Conservation (phyloP, 2,888 invertebrate species). For the Muscina levida region DNA sequence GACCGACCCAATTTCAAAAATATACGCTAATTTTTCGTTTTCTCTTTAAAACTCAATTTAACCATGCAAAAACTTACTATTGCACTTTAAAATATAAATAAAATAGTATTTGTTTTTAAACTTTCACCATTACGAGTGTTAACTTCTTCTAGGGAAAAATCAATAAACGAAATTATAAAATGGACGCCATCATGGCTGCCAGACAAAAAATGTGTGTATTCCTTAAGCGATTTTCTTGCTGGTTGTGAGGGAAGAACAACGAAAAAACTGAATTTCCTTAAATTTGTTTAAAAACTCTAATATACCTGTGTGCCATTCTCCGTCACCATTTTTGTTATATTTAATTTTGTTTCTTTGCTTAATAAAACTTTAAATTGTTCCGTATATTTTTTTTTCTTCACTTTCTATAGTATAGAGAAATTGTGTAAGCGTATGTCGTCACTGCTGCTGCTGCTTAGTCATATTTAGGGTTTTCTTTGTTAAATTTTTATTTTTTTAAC, state of each 20-base stretch:
- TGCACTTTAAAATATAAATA: no score
- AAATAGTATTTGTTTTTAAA: no score
- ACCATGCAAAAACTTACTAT: no score
- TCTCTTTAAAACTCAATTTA: no score
- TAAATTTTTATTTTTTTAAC: conserved; percentile 47
- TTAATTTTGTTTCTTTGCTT: conserved; percentile 46
- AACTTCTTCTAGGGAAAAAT: conserved; percentile 74
- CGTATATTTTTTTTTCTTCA: conserved; percentile 46
- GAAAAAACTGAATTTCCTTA: no score
- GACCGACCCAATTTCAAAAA: no score
- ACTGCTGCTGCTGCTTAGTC: conserved; percentile 73
- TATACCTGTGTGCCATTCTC: conserved; percentile 80
- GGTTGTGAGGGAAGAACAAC: no score
- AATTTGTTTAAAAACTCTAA: neutral
- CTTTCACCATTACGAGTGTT: no score
- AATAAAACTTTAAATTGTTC: conserved; percentile 48
- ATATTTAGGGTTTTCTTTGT: conserved; percentile 69
- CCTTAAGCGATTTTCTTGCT: no score
- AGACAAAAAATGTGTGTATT: conserved; percentile 52
- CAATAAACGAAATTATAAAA: conserved; percentile 75
- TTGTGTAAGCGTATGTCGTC: conserved; percentile 77
- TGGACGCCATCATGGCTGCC: conserved; percentile 78
- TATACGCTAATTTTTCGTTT: no score
- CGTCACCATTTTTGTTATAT: conserved; percentile 78
- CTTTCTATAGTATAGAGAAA: conserved; percentile 74